A percentile compares a stretch with the other conserved stretches of the same genome.
Conservation (phyloP, 2,797 vertebrate genomes). For the Cephalopachus bancanus region DNA sequence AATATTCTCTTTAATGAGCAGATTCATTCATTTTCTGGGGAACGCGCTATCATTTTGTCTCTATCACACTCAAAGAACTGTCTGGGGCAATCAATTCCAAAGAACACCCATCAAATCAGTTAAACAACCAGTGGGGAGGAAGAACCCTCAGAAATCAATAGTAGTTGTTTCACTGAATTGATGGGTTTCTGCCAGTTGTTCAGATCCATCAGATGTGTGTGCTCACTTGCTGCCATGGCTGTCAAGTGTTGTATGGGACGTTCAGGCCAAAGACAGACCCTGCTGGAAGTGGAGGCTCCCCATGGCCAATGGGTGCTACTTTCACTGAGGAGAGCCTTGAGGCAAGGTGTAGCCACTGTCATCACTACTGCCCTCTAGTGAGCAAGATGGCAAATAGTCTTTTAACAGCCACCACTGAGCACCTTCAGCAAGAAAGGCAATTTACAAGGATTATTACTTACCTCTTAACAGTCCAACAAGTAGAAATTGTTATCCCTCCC, state of each 20-base stretch:
- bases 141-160: constrained; percentile 43
- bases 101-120: constrained; percentile 52
- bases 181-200: not conserved
- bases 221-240: constrained; percentile 23
- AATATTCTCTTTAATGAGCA: not conserved
- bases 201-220: not conserved
- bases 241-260: not conserved
- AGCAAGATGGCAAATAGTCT: rapidly evolving
- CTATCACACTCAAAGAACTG: not conserved
- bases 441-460: not conserved
- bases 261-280: not conserved
- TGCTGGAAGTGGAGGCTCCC: not conserved
- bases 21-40: constrained; percentile 45
- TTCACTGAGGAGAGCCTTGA: not conserved
- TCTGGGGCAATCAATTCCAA: constrained; percentile 29
- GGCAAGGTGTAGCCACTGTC: not conserved
- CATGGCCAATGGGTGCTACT: not conserved
- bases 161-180: constrained; percentile 46
- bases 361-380: not conserved
- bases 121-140: constrained; percentile 45
- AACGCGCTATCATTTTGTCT: constrained; percentile 30
- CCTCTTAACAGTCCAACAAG: not conserved
- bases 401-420: not conserved
- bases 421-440: not conserved
- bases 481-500: too few species aligned